Evolutionary conservation across 2,113 vertebrate genomes (phyloP).

Genomic region (Ivindomyrus marchei): DNA sequence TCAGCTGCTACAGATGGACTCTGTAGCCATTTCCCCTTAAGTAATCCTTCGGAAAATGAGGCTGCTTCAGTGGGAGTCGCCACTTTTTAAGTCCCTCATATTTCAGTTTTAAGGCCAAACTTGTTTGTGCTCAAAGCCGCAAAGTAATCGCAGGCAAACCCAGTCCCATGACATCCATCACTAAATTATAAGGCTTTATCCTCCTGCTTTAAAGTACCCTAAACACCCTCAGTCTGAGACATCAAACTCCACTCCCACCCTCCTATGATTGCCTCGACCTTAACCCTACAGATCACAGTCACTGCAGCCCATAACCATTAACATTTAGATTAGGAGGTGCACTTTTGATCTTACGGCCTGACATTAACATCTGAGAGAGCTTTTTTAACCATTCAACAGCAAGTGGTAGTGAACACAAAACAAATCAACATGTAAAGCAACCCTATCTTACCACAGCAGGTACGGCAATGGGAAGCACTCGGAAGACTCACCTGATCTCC

Average conservation of each 20-base stretch:
- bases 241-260: not conserved
- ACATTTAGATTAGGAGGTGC: not conserved
- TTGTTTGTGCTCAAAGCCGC: not conserved
- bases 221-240: not conserved
- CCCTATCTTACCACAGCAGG: not conserved
- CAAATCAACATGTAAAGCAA: not conserved
- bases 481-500: constrained; percentile 77
- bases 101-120: constrained; percentile 7
- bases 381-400: not conserved
- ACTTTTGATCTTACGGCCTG: not conserved
- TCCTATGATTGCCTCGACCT: not conserved
- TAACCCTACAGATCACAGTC: not conserved
- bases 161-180: not conserved
- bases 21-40: not conserved
- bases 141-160: not conserved
- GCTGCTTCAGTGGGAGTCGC: not conserved
- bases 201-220: not conserved
- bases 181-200: not conserved
- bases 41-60: not conserved
- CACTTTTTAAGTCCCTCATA: not conserved
- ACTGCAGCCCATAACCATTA: not conserved
- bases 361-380: not conserved
- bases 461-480: not conserved
- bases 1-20: not conserved
- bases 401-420: not conserved